Evolutionary conservation across 2,888 invertebrate species (phyloP).

Genomic region (Diarsia mendica): DNA sequence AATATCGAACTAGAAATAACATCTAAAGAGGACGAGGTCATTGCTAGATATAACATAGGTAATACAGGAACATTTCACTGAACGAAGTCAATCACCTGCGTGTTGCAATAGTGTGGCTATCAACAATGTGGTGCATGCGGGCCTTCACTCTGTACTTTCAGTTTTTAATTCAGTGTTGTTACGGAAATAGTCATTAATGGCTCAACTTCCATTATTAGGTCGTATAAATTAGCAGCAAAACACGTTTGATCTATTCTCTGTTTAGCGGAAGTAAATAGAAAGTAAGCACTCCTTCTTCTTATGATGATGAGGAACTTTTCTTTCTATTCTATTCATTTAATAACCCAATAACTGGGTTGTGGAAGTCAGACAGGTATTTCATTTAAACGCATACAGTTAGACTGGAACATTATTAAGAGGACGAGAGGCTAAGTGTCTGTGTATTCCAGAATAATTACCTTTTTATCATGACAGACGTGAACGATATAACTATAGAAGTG

Average conservation of each 20-base stretch:
- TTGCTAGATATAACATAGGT: neutral
- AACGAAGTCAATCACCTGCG: neutral
- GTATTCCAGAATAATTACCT: neutral
- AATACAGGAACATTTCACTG: neutral
- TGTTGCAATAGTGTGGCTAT: constrained; percentile 16
- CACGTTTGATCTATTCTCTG: neutral
- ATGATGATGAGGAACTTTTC: no score
- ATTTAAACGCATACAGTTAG: neutral
- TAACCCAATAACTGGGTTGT: neutral
- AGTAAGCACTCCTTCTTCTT: neutral
- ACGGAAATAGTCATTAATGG: constrained; percentile 3
- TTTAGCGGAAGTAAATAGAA: neutral
- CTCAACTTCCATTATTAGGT: neutral
- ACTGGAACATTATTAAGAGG: neutral
- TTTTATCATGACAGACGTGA: neutral
- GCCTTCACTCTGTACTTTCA: constrained; percentile 42
- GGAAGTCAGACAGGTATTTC: neutral
- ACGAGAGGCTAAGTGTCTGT: neutral
- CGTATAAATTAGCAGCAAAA: neutral
- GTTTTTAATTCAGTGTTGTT: constrained; percentile 24
- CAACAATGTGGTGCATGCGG: constrained; percentile 33
- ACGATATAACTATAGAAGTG: neutral
- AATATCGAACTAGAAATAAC: neutral
- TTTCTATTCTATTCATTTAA: no score
- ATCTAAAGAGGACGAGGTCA: neutral